These are phyloP conservation scores for Distichodus sexfasciatus DNA, from an alignment of 2,797 vertebrate genomes.

Conservation along the genomic window DNA sequence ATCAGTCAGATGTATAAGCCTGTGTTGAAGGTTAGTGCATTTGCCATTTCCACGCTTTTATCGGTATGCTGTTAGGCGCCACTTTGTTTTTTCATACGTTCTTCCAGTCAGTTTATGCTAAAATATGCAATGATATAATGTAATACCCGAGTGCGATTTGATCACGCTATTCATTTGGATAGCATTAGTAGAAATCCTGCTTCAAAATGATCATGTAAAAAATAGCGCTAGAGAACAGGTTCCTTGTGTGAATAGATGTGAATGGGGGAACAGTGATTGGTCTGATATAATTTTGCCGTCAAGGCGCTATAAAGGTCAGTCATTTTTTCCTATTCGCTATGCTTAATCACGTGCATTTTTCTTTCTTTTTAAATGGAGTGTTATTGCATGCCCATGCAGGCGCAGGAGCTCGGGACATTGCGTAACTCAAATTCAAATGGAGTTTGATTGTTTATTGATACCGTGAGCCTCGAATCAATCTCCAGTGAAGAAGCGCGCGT, in stretches of 20 bases:
- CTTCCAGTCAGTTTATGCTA: constrained; percentile 2
- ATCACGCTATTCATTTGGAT: constrained; percentile 17
- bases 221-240: constrained; percentile 17
- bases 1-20: constrained; percentile 62
- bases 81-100: constrained; percentile 23
- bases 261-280: too few species aligned
- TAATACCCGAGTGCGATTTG: constrained; percentile 18
- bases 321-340: constrained; percentile 48
- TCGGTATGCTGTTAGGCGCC: constrained; percentile 34
- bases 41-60: constrained; percentile 38
- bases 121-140: constrained; percentile 32
- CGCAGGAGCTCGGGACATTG: constrained; percentile 71
- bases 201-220: constrained; percentile 1
- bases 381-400: constrained; percentile 69
- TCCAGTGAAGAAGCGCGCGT: constrained; percentile 72
- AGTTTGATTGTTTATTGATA: constrained; percentile 81
- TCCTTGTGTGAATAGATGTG: constrained; percentile 7
- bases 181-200: constrained; percentile 18
- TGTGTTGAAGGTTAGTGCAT: constrained; percentile 48
- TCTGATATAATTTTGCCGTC: constrained; percentile 27
- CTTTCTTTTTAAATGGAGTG: constrained; percentile 62
- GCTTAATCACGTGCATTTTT: constrained; percentile 58
- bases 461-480: constrained; percentile 79
- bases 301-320: constrained; percentile 37
- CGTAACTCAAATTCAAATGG: constrained; percentile 75